Percentiles rank a stretch among this genome's conserved stretches.
phyloP scores from a whole-genome alignment of 2,888 invertebrate genomes.

The Lochmaea capreae region DNA sequence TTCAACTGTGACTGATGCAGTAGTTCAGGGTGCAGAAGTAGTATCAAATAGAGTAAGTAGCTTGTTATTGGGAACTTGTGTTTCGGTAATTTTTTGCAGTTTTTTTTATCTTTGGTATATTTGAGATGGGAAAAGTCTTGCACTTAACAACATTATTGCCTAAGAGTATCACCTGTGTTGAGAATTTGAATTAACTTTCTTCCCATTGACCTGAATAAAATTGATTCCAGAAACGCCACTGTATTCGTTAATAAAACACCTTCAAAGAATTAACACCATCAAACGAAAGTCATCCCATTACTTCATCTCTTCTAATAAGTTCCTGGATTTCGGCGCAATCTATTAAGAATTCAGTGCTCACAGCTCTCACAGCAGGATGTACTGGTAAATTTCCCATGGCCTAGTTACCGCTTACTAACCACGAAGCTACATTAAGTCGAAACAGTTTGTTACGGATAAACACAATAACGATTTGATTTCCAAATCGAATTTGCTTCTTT shows the following conservation, averaged over 20 bases:
- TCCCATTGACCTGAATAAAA: no score
- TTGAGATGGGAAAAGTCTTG: no score
- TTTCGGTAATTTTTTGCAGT: no score
- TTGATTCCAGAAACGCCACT: not conserved
- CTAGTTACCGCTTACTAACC: not conserved
- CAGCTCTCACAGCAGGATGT: not conserved
- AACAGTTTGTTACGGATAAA: not conserved
- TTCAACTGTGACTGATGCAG: slow-evolving; percentile 86
- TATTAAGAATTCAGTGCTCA: not conserved
- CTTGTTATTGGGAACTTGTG: not conserved
- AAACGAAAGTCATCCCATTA: not conserved
- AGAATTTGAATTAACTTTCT: no score
- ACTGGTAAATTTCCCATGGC: slow-evolving; percentile 2
- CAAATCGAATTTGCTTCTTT: not conserved
- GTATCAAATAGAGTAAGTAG: slow-evolving; percentile 82
- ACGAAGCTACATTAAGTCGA: not conserved
- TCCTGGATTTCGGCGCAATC: not conserved
- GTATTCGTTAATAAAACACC: no score
- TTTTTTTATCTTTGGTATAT: no score
- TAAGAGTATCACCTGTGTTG: no score
- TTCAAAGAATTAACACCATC: no score
- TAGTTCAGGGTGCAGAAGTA: slow-evolving; percentile 88
- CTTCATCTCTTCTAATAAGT: not conserved
- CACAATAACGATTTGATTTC: not conserved
- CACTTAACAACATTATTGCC: no score